A percentile compares a stretch with the other conserved stretches of the same genome.
These are phyloP conservation scores for Gouania willdenowi DNA, from an alignment of 2,797 vertebrate species.

Conservation along the genomic window DNA sequence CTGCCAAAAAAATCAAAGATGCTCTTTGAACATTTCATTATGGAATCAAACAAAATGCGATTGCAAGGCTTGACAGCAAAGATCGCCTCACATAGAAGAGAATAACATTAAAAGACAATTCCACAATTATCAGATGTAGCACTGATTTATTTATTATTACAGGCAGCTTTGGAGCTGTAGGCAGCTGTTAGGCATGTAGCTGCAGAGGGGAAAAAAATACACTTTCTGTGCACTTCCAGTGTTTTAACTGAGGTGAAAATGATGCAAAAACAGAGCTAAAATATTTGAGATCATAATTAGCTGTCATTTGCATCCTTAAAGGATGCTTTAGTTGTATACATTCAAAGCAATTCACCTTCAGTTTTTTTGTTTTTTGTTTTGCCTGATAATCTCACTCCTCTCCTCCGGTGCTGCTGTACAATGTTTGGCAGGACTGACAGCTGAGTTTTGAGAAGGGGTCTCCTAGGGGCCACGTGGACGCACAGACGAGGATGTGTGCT, in stretches of 20 bases:
- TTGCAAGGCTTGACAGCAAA: conserved; percentile 61
- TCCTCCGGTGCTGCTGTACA: conserved; percentile 41
- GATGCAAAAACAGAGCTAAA: conserved; percentile 26
- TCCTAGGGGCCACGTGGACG: conserved; percentile 56
- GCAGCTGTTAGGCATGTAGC: conserved; percentile 38
- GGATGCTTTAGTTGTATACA: conserved; percentile 7
- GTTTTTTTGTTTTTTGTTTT: conserved; percentile 33
- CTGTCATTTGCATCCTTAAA: conserved; percentile 15
- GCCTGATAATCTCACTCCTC: conserved; percentile 26
- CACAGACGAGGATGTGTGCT: conserved; percentile 41
- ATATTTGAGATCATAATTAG: conserved; percentile 32
- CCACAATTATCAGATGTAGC: conserved; percentile 66
- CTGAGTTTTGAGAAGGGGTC: conserved; percentile 63
- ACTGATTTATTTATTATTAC: conserved; percentile 69
- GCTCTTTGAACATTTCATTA: conserved; percentile 69
- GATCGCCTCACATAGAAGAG: conserved; percentile 62
- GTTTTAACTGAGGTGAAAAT: conserved; percentile 31
- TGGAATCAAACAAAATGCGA: conserved; percentile 67
- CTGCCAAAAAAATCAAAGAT: conserved; percentile 69
- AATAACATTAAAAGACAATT: conserved; percentile 74
- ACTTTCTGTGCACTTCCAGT: conserved; percentile 2
- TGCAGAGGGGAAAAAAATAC: conserved; percentile 23
- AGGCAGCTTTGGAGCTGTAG: conserved; percentile 51
- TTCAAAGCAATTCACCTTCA: conserved; percentile 15
- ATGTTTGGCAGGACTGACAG: conserved; percentile 63